A percentile compares a stretch with the other conserved stretches of the same genome.
Evolutionary conservation across 2,888 invertebrate species (phyloP).

Genomic region (Drosophila mimetica): DNA sequence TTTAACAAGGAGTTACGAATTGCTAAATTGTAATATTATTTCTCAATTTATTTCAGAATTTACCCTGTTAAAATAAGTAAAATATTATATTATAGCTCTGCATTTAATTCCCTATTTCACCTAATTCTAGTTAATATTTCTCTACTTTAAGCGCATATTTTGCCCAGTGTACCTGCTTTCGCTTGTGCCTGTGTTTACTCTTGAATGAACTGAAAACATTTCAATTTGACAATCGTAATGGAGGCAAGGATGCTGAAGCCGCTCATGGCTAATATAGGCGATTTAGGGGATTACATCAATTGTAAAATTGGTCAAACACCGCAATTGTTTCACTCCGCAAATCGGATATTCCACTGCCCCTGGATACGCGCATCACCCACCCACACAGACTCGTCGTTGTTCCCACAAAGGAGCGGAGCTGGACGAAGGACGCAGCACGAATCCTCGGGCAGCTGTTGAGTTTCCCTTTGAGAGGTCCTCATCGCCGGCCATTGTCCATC

Average conservation of each 20-base stretch:
- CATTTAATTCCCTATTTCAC: too few relatives aligned
- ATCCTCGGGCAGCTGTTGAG: constrained; percentile 67
- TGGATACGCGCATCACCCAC: constrained; percentile 36
- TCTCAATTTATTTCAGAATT: too few relatives aligned
- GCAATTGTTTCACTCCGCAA: constrained; percentile 83
- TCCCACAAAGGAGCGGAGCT: constrained; percentile 13
- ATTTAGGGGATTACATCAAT: constrained; percentile 81
- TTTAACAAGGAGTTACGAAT: too few relatives aligned
- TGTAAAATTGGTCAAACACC: constrained; percentile 82
- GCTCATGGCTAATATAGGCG: constrained; percentile 72
- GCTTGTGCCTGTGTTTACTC: constrained; percentile 77
- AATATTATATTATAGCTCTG: too few relatives aligned
- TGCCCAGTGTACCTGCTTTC: constrained; percentile 16
- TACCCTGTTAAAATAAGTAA: too few relatives aligned
- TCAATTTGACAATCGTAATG: constrained; percentile 76
- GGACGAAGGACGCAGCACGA: constrained; percentile 38
- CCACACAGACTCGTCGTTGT: constrained; percentile 18
- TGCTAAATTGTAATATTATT: too few relatives aligned
- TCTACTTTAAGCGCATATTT: neutral
- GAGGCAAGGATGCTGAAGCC: constrained; percentile 39
- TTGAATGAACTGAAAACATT: constrained; percentile 82
- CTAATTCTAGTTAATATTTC: too few relatives aligned
- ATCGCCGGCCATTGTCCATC: constrained; percentile 44
- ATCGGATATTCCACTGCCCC: constrained; percentile 81
- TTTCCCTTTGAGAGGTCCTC: constrained; percentile 67